Conservation (phyloP, 2,113 vertebrate species). For the Trogon surrucura region DNA sequence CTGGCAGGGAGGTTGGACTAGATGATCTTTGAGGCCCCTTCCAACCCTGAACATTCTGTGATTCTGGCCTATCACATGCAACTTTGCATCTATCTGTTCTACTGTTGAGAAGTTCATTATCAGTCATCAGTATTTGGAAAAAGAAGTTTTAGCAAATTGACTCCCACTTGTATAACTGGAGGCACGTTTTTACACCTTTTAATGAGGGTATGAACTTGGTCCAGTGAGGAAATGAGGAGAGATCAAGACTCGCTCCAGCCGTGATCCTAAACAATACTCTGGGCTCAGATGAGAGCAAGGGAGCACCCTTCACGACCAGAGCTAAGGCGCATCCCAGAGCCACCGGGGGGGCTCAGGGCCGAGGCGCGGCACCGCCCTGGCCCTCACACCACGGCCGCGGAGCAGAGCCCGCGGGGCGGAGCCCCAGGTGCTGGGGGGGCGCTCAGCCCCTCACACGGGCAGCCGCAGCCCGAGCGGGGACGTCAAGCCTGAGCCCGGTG, state of each 20-base stretch:
- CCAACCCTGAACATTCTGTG: too few species aligned
- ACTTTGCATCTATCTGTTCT: neutral
- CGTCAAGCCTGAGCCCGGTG: rapidly evolving
- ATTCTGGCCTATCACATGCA: neutral
- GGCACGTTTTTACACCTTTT: neutral
- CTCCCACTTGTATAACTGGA: neutral
- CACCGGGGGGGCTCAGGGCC: neutral
- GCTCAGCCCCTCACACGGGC: rapidly evolving
- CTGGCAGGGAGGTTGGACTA: too few species aligned
- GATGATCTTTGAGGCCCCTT: too few species aligned
- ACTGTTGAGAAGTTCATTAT: neutral
- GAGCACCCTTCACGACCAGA: rapidly evolving
- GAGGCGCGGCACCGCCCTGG: rapidly evolving
- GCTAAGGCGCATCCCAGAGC: neutral
- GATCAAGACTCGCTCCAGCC: neutral
- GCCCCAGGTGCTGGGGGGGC: too few species aligned
- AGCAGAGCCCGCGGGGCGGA: too few species aligned
- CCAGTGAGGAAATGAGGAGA: neutral
- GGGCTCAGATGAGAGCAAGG: neutral
- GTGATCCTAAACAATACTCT: neutral
- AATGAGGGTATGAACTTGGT: neutral
- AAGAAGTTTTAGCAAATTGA: neutral
- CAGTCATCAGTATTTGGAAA: neutral
- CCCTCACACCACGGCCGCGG: rapidly evolving
- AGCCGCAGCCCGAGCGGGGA: neutral